These are phyloP conservation scores for Rhinogobius similis DNA, from an alignment of 2,113 vertebrate species.

Conservation along the genomic window DNA sequence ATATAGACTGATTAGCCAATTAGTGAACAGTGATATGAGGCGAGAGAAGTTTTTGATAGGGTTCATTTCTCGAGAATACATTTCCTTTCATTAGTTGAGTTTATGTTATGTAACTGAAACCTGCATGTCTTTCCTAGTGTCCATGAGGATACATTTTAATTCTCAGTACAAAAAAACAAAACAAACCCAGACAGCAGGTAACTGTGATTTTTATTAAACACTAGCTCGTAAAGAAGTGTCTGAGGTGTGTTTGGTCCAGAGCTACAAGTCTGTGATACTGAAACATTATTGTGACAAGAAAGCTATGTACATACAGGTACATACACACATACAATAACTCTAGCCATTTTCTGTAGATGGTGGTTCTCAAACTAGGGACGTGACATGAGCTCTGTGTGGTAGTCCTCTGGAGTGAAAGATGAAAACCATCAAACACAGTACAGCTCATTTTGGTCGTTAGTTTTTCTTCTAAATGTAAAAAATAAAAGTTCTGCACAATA, in stretches of 20 bases:
- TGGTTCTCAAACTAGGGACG: neutral
- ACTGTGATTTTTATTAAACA: conserved; percentile 5
- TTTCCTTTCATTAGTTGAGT: neutral
- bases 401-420: neutral
- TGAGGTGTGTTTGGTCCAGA: neutral
- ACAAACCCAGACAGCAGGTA: neutral
- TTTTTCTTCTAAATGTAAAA: neutral
- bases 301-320: neutral
- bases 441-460: neutral
- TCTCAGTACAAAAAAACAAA: neutral
- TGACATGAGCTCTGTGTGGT: neutral
- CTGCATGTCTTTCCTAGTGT: too few species aligned
- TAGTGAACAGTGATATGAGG: too few species aligned
- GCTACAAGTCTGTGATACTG: neutral
- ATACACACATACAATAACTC: neutral
- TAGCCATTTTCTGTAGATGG: neutral
- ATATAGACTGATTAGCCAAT: neutral
- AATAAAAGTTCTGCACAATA: too few species aligned
- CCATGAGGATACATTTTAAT: too few species aligned
- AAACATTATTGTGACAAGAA: neutral
- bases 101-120: too few species aligned
- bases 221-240: neutral
- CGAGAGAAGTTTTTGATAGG: too few species aligned
- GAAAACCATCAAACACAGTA: neutral
- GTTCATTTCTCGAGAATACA: neutral